phyloP scores from a whole-genome alignment of 2,797 vertebrate genomes.

The Urophycis tenuis region DNA sequence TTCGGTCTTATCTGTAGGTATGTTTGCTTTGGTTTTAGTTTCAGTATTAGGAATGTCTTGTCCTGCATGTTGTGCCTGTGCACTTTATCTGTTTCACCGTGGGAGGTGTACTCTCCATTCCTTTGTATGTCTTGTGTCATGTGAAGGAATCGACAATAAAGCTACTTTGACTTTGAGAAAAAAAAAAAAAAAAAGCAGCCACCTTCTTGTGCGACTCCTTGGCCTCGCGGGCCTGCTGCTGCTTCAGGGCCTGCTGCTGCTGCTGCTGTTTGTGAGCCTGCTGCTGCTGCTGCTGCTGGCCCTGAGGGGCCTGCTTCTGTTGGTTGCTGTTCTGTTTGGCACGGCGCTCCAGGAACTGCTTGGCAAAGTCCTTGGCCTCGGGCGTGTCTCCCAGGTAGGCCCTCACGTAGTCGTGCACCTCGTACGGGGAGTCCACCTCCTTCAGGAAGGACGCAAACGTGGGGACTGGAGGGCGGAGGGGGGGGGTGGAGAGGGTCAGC shows the following conservation, averaged over 20 bases:
- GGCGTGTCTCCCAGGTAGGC: constrained; percentile 95
- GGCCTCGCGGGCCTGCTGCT: constrained; percentile 56
- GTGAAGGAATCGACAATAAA: too few species aligned
- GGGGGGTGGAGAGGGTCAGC: not conserved
- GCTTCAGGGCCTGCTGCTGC: constrained; percentile 45
- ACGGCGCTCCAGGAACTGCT: constrained; percentile 98
- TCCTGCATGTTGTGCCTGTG: too few species aligned
- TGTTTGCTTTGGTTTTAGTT: too few species aligned
- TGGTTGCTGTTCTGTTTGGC: constrained; percentile 96
- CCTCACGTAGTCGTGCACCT: constrained; percentile 96
- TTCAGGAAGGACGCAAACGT: constrained; percentile 98
- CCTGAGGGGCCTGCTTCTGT: constrained; percentile 72
- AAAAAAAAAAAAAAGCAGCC: not conserved
- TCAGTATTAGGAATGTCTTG: too few species aligned
- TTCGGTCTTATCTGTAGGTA: too few species aligned
- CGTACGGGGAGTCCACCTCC: constrained; percentile 97
- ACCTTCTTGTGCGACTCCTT: not conserved
- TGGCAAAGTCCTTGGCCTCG: constrained; percentile 98
- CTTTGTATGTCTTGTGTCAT: too few species aligned
- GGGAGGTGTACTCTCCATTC: too few species aligned
- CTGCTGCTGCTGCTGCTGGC: constrained; percentile 70
- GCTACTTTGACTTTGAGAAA: too few species aligned
- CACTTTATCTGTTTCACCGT: too few species aligned
- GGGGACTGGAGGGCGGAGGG: constrained; percentile 75
- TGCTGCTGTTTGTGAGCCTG: constrained; percentile 75